A percentile compares a stretch with the other conserved stretches of the same genome.
Evolutionary conservation across 2,888 invertebrate species (phyloP).

Genomic region (Labia minor): DNA sequence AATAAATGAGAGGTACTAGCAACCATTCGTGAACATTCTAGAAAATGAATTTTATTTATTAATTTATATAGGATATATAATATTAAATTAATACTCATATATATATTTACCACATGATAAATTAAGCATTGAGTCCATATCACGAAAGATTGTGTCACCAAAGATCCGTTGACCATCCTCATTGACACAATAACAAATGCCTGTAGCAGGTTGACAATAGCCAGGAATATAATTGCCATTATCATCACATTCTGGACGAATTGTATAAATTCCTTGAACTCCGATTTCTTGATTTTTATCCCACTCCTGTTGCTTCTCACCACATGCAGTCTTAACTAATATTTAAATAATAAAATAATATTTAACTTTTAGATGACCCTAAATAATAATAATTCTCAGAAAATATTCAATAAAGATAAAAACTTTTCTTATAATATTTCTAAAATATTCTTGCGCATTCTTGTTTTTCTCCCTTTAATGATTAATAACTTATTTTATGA

Average conservation of each 20-base stretch:
- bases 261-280: constrained; percentile 43
- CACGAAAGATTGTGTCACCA: constrained; percentile 47
- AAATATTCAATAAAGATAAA: too few species aligned
- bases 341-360: neutral
- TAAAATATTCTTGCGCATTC: too few species aligned
- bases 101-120: constrained; percentile 57
- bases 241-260: constrained; percentile 49
- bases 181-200: constrained; percentile 54
- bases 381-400: neutral
- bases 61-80: too few species aligned
- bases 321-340: constrained; percentile 33
- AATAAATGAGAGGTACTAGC: constrained; percentile 40
- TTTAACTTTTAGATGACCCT: neutral
- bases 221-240: constrained; percentile 48
- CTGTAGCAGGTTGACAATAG: constrained; percentile 53
- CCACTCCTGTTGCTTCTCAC: constrained; percentile 36
- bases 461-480: too few species aligned
- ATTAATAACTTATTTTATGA: too few species aligned
- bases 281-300: constrained; percentile 41
- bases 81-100: too few species aligned
- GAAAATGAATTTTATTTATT: too few species aligned
- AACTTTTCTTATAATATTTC: too few species aligned
- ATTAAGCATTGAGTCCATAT: constrained; percentile 34
- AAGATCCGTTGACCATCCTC: constrained; percentile 52
- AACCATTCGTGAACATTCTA: constrained; percentile 49